These are phyloP conservation scores for Andricus grossulariae DNA, from an alignment of 1,140 invertebrate species.

Conservation along the genomic window DNA sequence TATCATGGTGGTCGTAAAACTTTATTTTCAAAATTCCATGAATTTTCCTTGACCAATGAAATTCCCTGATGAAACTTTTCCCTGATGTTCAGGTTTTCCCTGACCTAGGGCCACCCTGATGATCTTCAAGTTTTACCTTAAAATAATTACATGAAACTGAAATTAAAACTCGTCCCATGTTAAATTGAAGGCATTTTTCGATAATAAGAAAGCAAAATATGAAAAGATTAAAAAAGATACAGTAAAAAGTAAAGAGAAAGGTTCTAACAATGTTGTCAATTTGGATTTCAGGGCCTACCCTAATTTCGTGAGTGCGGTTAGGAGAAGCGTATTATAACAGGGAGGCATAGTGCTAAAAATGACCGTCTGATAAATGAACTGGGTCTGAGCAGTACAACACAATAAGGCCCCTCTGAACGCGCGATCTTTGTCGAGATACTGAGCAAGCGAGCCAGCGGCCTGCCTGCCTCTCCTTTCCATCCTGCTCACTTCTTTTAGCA, in stretches of 20 bases:
- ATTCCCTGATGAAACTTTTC: too few relatives aligned
- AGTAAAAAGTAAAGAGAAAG: background rate
- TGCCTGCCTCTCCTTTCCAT: slow-evolving; percentile 37
- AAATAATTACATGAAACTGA: too few relatives aligned
- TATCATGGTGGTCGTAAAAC: too few relatives aligned
- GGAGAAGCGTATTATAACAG: slow-evolving; percentile 60
- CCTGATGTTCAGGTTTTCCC: too few relatives aligned
- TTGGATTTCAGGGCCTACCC: background rate
- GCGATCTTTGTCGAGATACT: slow-evolving; percentile 59
- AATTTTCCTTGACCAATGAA: too few relatives aligned
- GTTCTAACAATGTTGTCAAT: background rate
- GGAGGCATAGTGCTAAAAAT: slow-evolving; percentile 36
- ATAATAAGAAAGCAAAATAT: background rate
- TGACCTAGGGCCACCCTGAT: too few relatives aligned
- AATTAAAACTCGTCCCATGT: too few relatives aligned
- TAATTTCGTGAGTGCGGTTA: background rate
- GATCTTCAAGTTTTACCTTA: too few relatives aligned
- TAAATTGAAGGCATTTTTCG: too few relatives aligned
- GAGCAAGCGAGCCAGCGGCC: slow-evolving; percentile 37
- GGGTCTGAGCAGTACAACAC: slow-evolving; percentile 54
- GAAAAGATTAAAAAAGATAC: background rate
- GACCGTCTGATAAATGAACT: slow-evolving; percentile 22
- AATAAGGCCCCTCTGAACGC: slow-evolving; percentile 59
- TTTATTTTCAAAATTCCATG: too few relatives aligned
- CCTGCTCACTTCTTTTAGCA: slow-evolving; percentile 35